A percentile compares a stretch with the other conserved stretches of the same genome.
These are phyloP conservation scores for Sisor rabdophorus DNA, from an alignment of 2,113 vertebrate species.

Conservation along the genomic window DNA sequence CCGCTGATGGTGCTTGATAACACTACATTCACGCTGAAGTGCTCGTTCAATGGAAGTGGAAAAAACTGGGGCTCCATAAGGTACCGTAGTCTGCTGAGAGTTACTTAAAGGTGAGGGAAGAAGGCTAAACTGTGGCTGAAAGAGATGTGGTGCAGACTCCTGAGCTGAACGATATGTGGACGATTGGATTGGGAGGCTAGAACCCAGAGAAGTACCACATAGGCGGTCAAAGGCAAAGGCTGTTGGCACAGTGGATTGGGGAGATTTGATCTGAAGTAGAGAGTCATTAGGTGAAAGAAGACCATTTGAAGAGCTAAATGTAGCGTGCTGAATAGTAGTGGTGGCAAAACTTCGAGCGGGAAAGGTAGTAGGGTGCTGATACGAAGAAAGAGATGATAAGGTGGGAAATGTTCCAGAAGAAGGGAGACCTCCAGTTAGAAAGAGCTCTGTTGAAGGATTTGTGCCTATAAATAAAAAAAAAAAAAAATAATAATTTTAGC, in stretches of 20 bases:
- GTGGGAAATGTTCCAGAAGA: slow-evolving; percentile 88
- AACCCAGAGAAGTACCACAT: slow-evolving; percentile 76
- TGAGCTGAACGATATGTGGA: slow-evolving; percentile 98
- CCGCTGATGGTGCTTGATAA: slow-evolving; percentile 99
- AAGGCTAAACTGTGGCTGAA: slow-evolving; percentile 93
- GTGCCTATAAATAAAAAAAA: slow-evolving; percentile 70
- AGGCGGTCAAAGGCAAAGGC: slow-evolving; percentile 89
- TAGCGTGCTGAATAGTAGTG: slow-evolving; percentile 82
- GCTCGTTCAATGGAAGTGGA: slow-evolving; percentile 93
- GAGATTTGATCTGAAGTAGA: slow-evolving; percentile 87
- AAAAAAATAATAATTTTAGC: background rate
- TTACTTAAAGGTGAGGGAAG: slow-evolving; percentile 78
- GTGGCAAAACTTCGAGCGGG: slow-evolving; percentile 84
- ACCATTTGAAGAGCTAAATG: slow-evolving; percentile 89
- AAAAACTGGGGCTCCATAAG: slow-evolving; percentile 84
- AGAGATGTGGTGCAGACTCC: slow-evolving; percentile 94
- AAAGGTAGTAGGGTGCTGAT: slow-evolving; percentile 88
- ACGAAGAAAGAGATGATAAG: slow-evolving; percentile 81
- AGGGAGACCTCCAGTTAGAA: slow-evolving; percentile 90
- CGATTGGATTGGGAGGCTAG: slow-evolving; percentile 86
- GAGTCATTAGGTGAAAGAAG: slow-evolving; percentile 85
- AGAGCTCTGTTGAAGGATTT: slow-evolving; percentile 90
- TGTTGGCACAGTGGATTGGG: slow-evolving; percentile 81
- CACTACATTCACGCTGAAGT: slow-evolving; percentile 99
- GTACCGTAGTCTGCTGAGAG: slow-evolving; percentile 79